These are phyloP conservation scores for Panagrolaimus sp. DNA, from an alignment of 1,140 invertebrate species.

Conservation along the genomic window DNA sequence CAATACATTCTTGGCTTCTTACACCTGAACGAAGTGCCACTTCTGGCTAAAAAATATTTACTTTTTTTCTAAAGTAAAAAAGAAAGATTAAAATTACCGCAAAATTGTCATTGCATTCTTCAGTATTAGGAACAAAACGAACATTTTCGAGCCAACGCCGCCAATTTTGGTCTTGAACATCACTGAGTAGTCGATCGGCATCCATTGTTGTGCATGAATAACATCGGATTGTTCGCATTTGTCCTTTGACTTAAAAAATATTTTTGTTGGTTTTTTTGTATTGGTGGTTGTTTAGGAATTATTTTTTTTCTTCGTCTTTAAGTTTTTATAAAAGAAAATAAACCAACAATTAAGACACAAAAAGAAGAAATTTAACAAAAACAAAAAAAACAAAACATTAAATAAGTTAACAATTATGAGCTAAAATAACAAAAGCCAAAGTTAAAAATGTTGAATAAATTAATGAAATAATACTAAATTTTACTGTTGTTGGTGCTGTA, in stretches of 20 bases:
- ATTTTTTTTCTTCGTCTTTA: neutral
- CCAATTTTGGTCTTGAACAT: slow-evolving; percentile 46
- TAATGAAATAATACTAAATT: no score
- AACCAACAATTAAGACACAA: neutral
- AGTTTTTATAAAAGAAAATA: neutral
- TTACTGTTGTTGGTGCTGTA: neutral
- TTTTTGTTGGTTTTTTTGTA: no score
- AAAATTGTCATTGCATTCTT: slow-evolving; percentile 43
- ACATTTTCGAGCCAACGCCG: slow-evolving; percentile 48
- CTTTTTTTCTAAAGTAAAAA: neutral
- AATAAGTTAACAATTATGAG: neutral
- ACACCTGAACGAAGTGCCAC: slow-evolving; percentile 42
- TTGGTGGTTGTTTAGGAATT: neutral
- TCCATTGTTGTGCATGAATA: slow-evolving; percentile 41
- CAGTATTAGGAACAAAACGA: slow-evolving; percentile 43
- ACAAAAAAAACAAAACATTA: neutral
- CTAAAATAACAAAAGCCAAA: neutral
- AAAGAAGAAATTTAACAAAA: slow-evolving; percentile 2
- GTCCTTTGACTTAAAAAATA: slow-evolving; percentile 2
- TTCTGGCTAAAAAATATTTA: slow-evolving; percentile 38
- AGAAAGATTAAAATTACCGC: slow-evolving; percentile 21
- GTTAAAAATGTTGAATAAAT: no score
- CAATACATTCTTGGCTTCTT: slow-evolving; percentile 35
- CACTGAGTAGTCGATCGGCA: slow-evolving; percentile 42
- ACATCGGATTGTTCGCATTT: slow-evolving; percentile 15